These are phyloP conservation scores for Desoria tigrina DNA, from an alignment of 2,888 invertebrate genomes.

Conservation along the genomic window DNA sequence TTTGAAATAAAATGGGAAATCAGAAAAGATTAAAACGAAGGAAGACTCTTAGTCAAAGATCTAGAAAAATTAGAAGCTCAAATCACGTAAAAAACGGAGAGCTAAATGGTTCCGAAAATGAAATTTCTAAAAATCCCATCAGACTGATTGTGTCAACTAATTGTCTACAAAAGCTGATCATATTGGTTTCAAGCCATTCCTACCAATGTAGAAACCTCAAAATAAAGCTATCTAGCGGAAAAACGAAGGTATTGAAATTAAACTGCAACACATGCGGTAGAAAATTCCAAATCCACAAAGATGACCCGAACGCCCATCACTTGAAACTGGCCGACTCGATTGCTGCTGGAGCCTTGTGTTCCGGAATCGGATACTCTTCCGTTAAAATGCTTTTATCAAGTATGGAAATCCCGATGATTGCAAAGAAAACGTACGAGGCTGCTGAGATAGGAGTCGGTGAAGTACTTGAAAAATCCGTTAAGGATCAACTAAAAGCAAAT, in stretches of 20 bases:
- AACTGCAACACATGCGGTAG: background rate
- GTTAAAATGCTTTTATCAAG: constrained; percentile 10
- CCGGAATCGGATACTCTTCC: constrained; percentile 15
- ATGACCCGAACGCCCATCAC: background rate
- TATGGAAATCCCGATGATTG: background rate
- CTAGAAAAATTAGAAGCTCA: no score
- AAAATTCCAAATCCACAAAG: background rate
- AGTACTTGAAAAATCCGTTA: constrained; percentile 56
- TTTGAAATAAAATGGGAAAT: no score
- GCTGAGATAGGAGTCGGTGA: constrained; percentile 8
- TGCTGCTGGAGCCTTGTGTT: constrained; percentile 10
- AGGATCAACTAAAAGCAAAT: constrained; percentile 54
- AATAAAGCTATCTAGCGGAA: background rate
- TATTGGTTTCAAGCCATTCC: no score
- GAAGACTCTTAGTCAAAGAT: no score
- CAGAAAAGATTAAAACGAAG: no score
- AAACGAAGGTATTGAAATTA: background rate
- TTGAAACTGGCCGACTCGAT: background rate
- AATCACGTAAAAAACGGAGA: no score
- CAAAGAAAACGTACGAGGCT: background rate
- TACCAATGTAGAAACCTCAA: background rate
- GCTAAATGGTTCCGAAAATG: no score
- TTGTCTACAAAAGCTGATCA: no score
- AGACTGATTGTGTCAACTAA: no score
- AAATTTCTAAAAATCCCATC: no score